phyloP scores from a whole-genome alignment of 2,797 vertebrate species.

The Chloroceryle amazona region DNA sequence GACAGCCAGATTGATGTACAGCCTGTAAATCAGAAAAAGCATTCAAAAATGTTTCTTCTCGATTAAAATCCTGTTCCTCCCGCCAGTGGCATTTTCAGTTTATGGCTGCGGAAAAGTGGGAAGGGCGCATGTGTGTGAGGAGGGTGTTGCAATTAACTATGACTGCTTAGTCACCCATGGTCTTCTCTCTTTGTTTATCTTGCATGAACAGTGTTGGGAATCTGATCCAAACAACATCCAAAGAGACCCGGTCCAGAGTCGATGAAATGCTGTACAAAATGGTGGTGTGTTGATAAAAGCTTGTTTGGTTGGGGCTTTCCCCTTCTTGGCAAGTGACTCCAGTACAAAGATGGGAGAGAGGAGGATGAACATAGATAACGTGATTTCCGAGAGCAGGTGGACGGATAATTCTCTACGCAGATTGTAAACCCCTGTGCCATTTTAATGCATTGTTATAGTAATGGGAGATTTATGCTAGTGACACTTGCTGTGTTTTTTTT shows the following conservation, averaged over 20 bases:
- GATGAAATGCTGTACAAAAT: not conserved
- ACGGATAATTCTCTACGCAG: not conserved
- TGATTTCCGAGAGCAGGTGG: not conserved
- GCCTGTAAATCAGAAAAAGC: slow-evolving; percentile 11
- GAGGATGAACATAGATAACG: not conserved
- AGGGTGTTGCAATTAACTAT: not conserved
- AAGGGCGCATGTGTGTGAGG: not conserved
- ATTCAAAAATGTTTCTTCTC: not conserved
- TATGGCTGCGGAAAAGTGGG: not conserved
- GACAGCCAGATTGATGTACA: not conserved
- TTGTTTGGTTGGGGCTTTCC: too few species aligned
- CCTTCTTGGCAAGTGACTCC: not conserved
- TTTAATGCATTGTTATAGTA: slow-evolving; percentile 3
- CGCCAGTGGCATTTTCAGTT: not conserved
- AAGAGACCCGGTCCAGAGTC: not conserved
- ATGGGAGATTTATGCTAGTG: slow-evolving; percentile 33
- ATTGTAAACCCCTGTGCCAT: not conserved
- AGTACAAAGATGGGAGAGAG: not conserved
- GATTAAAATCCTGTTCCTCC: not conserved
- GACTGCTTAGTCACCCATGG: slow-evolving; percentile 1
- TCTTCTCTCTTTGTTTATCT: slow-evolving; percentile 32
- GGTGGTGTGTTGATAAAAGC: not conserved
- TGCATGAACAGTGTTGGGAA: not conserved
- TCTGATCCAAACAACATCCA: slow-evolving; percentile 5
- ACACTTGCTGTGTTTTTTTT: not conserved